These are phyloP conservation scores for Brachystomella parvula DNA, from an alignment of 1,140 invertebrate species.

Conservation along the genomic window DNA sequence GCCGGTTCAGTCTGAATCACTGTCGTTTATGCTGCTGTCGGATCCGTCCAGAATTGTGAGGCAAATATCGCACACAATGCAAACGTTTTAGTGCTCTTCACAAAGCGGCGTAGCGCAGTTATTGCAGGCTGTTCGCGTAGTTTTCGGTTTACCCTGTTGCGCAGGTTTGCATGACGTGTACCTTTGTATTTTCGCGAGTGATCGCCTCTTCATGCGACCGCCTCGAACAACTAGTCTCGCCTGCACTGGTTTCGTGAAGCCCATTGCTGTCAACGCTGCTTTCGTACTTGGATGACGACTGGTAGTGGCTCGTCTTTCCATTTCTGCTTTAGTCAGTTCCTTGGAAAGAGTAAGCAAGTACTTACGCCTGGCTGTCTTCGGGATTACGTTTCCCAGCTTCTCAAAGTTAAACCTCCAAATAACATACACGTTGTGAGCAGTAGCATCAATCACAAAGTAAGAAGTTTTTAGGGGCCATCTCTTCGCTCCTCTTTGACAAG, in stretches of 20 bases:
- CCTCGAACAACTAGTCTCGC: not conserved
- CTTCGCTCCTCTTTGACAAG: not conserved
- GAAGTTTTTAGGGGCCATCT: constrained; percentile 12
- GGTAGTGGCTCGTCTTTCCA: not conserved
- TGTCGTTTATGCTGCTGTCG: too few species aligned
- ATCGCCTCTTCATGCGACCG: not conserved
- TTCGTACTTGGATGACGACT: not conserved
- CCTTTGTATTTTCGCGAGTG: not conserved
- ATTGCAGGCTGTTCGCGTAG: not conserved
- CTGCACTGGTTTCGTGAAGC: not conserved
- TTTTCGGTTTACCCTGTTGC: not conserved
- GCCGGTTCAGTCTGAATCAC: too few species aligned
- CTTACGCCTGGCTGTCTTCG: not conserved
- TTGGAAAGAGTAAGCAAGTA: not conserved
- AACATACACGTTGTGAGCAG: not conserved
- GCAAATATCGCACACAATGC: not conserved
- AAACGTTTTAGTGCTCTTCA: not conserved
- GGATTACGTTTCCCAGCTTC: not conserved
- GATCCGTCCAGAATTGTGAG: too few species aligned
- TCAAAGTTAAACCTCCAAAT: not conserved
- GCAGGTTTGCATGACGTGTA: not conserved
- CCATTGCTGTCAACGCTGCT: not conserved
- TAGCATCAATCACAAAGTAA: not conserved
- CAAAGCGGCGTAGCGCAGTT: not conserved
- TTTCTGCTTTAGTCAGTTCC: not conserved